phyloP scores from a whole-genome alignment of 2,113 vertebrate genomes.

The Pandion haliaetus region DNA sequence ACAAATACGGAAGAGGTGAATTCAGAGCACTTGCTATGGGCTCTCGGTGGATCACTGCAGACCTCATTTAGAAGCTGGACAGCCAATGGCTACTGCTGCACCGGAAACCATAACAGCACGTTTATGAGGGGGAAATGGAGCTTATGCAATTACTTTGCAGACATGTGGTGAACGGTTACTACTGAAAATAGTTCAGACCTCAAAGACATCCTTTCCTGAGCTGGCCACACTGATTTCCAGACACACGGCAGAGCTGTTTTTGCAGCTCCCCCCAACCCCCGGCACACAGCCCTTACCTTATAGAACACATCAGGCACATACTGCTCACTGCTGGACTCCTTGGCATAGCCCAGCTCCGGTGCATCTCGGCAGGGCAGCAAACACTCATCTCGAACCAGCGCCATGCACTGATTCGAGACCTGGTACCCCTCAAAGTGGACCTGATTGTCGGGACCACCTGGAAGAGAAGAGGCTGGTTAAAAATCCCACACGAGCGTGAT shows the following conservation, averaged over 20 bases:
- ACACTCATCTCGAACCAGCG: slow-evolving; percentile 93
- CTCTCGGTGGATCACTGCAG: not conserved
- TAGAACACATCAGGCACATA: slow-evolving; percentile 98
- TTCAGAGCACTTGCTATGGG: not conserved
- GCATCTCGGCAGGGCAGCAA: slow-evolving; percentile 92
- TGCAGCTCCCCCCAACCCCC: not conserved
- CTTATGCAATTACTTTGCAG: not conserved
- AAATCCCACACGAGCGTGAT: not conserved
- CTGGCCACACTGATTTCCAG: not conserved
- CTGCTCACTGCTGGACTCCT: slow-evolving; percentile 97
- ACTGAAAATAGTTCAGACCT: not conserved
- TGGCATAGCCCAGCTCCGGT: slow-evolving; percentile 92
- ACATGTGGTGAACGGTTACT: not conserved
- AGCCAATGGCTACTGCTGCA: not conserved
- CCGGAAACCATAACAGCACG: not conserved
- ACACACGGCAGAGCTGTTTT: not conserved
- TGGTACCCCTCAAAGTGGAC: slow-evolving; percentile 99
- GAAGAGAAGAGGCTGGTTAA: not conserved
- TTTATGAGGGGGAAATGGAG: not conserved
- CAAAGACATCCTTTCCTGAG: not conserved
- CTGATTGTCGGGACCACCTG: slow-evolving; percentile 98
- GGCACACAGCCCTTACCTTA: slow-evolving; percentile 78
- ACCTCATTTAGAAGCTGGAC: not conserved
- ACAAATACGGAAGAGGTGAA: not conserved
- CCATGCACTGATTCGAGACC: slow-evolving; percentile 99